phyloP scores from a whole-genome alignment of 2,888 invertebrate species.

The Ophonus ardosiacus region DNA sequence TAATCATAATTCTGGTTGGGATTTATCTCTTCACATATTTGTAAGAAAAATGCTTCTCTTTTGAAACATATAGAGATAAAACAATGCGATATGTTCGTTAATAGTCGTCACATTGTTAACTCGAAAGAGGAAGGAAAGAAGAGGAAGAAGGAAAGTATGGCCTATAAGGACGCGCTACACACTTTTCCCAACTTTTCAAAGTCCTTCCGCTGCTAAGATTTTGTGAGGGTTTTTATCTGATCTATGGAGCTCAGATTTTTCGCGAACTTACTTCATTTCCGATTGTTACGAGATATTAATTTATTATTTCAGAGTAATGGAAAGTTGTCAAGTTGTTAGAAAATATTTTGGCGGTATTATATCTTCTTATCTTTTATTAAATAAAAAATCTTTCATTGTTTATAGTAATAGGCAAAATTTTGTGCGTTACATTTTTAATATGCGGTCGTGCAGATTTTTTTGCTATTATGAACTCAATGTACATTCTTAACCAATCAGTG shows the following conservation, averaged over 20 bases:
- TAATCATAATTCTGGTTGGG: no score
- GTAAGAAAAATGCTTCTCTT: not conserved
- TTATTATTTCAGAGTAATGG: not conserved
- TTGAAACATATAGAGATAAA: not conserved
- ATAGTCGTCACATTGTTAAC: constrained; percentile 2
- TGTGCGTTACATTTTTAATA: no score
- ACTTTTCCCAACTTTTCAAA: constrained; percentile 40
- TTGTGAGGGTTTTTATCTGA: constrained; percentile 25
- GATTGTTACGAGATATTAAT: constrained; percentile 31
- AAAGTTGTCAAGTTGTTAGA: not conserved
- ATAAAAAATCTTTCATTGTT: not conserved
- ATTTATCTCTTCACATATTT: not conserved
- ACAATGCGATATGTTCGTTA: not conserved
- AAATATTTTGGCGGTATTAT: not conserved
- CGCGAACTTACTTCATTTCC: constrained; percentile 39
- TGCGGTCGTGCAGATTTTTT: no score
- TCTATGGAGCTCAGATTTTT: not conserved
- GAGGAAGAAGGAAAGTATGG: constrained; percentile 39
- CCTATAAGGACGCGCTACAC: constrained; percentile 46
- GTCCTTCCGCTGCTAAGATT: constrained; percentile 17
- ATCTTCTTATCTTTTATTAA: not conserved
- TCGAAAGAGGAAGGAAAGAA: constrained; percentile 21
- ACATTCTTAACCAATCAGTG: no score
- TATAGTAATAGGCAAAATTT: no score
- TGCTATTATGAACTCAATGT: no score